phyloP scores from a whole-genome alignment of 2,888 invertebrate genomes.

The Caenorhabditis sulstoni region DNA sequence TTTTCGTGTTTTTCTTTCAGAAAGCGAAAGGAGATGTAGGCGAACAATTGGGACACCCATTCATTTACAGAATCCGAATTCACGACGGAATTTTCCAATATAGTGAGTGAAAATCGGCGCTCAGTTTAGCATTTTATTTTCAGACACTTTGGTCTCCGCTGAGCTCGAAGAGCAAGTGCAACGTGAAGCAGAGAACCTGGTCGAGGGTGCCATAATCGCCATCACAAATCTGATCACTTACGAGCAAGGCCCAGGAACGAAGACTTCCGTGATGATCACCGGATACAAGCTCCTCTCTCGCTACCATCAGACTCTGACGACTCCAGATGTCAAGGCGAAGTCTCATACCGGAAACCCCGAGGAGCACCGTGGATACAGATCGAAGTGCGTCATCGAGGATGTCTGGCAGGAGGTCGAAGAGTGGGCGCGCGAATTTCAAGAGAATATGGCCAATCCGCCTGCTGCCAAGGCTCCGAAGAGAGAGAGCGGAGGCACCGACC shows the following conservation, averaged over 20 bases:
- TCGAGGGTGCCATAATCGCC: conserved; percentile 49
- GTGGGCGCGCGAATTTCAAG: conserved; percentile 13
- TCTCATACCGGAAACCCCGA: conserved; percentile 48
- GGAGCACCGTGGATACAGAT: conserved; percentile 24
- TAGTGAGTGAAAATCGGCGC: conserved; percentile 16
- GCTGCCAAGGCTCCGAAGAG: conserved; percentile 47
- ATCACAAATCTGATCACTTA: conserved; percentile 23
- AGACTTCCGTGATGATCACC: conserved; percentile 41
- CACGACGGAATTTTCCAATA: conserved; percentile 50
- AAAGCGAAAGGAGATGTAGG: conserved; percentile 43
- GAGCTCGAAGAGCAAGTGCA: conserved; percentile 29
- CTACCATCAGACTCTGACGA: conserved; percentile 20
- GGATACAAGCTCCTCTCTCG: conserved; percentile 59
- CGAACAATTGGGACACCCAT: conserved; percentile 14
- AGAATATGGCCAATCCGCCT: conserved; percentile 48
- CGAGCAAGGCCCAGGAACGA: conserved; percentile 19
- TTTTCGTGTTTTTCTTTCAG: conserved; percentile 32
- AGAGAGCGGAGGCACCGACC: conserved; percentile 24
- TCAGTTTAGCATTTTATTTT: not conserved
- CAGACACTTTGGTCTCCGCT: conserved; percentile 29
- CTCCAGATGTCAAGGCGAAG: conserved; percentile 26
- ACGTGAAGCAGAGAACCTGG: conserved; percentile 23
- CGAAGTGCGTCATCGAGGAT: conserved; percentile 32
- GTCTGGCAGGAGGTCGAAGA: conserved; percentile 42
- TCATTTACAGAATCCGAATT: conserved; percentile 42